phyloP scores from a whole-genome alignment of 2,113 vertebrate species.

The Hipposideros armiger region DNA sequence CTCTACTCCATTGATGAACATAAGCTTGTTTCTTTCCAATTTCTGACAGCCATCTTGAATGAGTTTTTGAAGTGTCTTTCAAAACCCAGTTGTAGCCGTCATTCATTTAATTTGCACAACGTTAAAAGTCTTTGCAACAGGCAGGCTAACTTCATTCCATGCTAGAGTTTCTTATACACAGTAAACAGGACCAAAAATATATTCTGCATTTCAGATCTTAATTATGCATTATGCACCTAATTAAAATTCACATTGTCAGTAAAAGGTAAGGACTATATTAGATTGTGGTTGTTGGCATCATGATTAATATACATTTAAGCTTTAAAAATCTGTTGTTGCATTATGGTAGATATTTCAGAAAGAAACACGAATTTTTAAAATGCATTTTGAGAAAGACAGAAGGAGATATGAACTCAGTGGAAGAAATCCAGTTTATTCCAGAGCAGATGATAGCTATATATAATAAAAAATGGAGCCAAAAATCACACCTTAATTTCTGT shows the following conservation, averaged over 20 bases:
- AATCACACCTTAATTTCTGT: conserved; percentile 68
- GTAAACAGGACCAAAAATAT: conserved; percentile 76
- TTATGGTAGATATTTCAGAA: conserved; percentile 79
- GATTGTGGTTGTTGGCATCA: conserved; percentile 67
- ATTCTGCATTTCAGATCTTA: conserved; percentile 66
- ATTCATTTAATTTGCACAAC: conserved; percentile 47
- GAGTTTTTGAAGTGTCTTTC: conserved; percentile 1
- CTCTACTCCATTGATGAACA: background rate
- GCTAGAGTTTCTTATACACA: conserved; percentile 31
- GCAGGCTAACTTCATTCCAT: conserved; percentile 17
- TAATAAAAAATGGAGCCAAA: conserved; percentile 64
- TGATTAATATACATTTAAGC: conserved; percentile 80
- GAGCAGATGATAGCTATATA: conserved; percentile 74
- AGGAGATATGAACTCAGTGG: conserved; percentile 80
- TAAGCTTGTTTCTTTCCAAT: conserved; percentile 18
- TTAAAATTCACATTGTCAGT: conserved; percentile 83
- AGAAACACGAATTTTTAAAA: conserved; percentile 72
- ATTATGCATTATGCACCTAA: conserved; percentile 77
- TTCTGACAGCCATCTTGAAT: conserved; percentile 34
- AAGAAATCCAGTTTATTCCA: conserved; percentile 71
- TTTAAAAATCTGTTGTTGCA: conserved; percentile 83
- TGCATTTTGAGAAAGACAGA: conserved; percentile 77
- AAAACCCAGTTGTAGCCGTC: background rate
- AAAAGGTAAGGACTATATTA: conserved; percentile 80
- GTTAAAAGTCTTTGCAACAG: conserved; percentile 1